phyloP scores from a whole-genome alignment of 2,113 vertebrate genomes.

The Amblyopsis rosae region DNA sequence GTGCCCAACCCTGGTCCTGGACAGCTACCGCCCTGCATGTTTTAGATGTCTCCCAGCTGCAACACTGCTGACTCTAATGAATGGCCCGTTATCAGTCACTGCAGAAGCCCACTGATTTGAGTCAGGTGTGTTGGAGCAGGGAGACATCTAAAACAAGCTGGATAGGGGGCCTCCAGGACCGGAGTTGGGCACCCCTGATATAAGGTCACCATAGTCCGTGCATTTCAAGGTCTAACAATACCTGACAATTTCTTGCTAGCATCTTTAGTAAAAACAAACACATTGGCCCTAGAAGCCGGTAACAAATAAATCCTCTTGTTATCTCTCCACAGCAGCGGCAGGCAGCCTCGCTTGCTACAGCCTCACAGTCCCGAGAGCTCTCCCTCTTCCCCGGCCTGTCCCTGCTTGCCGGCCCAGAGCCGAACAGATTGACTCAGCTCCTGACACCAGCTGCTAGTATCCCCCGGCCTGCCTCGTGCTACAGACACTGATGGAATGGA shows the following conservation, averaged over 20 bases:
- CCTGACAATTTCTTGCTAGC: constrained; percentile 4
- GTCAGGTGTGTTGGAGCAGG: no score
- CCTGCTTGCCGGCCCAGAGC: constrained; percentile 29
- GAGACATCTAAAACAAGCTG: no score
- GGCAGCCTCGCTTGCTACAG: constrained; percentile 27
- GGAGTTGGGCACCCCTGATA: no score
- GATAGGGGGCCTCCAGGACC: no score
- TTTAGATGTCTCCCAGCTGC: no score
- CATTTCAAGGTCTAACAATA: no score
- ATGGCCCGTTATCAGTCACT: no score
- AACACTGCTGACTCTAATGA: no score
- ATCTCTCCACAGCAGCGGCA: constrained; percentile 56
- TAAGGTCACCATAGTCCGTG: no score
- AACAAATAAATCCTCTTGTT: constrained; percentile 61
- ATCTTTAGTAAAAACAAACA: constrained; percentile 36
- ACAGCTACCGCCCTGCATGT: no score
- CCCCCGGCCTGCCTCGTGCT: constrained; percentile 41
- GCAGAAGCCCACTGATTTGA: no score
- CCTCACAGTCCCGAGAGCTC: constrained; percentile 39
- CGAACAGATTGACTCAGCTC: constrained; percentile 59
- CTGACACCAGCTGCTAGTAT: constrained; percentile 68
- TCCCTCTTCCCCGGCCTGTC: constrained; percentile 22
- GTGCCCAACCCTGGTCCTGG: no score
- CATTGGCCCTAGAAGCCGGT: constrained; percentile 37
- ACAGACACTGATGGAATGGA: constrained; percentile 69